phyloP scores from a whole-genome alignment of 2,797 vertebrate species.

The Thamnophis elegans region DNA sequence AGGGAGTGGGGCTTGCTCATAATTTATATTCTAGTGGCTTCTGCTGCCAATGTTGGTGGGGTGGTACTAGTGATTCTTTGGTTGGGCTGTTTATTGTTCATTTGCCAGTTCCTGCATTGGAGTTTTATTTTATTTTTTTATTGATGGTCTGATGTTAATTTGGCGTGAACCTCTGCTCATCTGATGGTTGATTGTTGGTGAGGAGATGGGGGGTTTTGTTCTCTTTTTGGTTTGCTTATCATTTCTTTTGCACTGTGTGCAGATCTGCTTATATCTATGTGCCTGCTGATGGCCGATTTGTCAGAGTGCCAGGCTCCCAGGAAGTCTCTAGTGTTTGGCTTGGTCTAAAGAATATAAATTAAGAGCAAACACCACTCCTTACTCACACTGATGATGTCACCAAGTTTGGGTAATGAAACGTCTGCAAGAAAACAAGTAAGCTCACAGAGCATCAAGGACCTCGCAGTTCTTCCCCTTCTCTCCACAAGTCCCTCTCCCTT shows the following conservation, averaged over 20 bases:
- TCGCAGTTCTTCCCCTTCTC: no score
- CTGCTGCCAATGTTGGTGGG: not conserved
- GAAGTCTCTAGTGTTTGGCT: not conserved
- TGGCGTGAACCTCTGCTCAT: not conserved
- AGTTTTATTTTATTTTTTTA: not conserved
- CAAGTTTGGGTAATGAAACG: no score
- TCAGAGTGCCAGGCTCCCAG: not conserved
- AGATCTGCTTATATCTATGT: not conserved
- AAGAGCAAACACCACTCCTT: not conserved
- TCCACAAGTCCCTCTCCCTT: no score
- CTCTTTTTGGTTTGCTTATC: not conserved
- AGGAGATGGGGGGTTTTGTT: not conserved
- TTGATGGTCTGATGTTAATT: not conserved
- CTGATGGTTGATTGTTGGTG: not conserved
- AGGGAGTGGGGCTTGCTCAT: not conserved
- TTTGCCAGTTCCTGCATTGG: not conserved
- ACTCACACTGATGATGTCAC: not conserved
- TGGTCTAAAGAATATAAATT: not conserved
- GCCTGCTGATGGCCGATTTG: not conserved
- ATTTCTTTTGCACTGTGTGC: not conserved
- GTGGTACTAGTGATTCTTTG: not conserved
- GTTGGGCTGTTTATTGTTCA: not conserved
- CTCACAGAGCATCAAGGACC: no score
- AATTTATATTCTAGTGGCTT: not conserved
- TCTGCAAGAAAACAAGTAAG: no score